Evolutionary conservation across 2,888 invertebrate genomes (phyloP), one percentile per base, ranked within the genome.

Genomic region (Synanthedon andrenaeformis): DNA sequence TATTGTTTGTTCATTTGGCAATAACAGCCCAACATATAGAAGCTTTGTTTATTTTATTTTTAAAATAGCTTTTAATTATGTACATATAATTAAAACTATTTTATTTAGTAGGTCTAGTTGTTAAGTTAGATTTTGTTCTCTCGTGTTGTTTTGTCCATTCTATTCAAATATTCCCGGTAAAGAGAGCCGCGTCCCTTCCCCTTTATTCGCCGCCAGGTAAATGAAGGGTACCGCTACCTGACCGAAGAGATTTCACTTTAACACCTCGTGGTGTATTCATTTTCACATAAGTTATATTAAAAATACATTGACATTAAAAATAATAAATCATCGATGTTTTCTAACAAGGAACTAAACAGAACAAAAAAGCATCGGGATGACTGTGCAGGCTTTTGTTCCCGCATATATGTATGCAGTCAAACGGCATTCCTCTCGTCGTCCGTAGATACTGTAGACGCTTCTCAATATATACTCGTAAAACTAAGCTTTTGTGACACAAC

Each of bases 381-480:
- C 79, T 80, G 72, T 81, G 82, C 82, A 79, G 82, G 80, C 86
- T 87, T 84, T 87, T 86, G 84, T 86, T 87, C 83, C 82, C 82
- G 82, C 77, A 83, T 75, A 67, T 65, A 68, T 82, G 79, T 80
- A 84, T 81, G 85, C 84, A 81, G 86, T 86, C 87, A 79, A 81
- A 81, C 87, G 74, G 78, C 86, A 87, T 87, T 87, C 86, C 86
- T 78, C 73, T 70, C 79, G 74, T 78, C 78, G 79, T 79, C 82
- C 80, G 83, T 82, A 80, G 82, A 77, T 35, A 76, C 82, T 77
- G 78, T 80, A n/a, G n/a, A 77, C 85, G 81, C 77, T 76, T 79
- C 78, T 79, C 78, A 76, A 82, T 81, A 35, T 35, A 72, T 77
- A 70, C 72, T 71, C 65, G 62, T 57, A 57, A 57, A 57, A 70